A percentile compares a stretch with the other conserved stretches of the same genome.
Conservation (phyloP, 2,113 vertebrate species). For the Austrofundulus limnaeus region DNA sequence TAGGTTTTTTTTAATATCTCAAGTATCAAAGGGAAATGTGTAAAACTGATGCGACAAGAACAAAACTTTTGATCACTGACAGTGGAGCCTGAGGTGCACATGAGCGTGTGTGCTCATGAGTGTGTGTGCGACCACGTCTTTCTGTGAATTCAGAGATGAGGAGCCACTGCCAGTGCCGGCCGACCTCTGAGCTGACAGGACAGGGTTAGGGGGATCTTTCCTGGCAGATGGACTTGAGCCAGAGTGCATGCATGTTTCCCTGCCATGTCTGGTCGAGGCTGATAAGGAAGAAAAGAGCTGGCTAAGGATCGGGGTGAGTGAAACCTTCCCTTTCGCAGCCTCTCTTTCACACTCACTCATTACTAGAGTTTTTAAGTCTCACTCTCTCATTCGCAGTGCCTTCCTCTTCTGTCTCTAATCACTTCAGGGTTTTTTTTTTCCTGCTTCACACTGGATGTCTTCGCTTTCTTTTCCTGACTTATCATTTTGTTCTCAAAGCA, state of each 20-base stretch:
- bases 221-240: constrained; percentile 42
- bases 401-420: constrained; percentile 28
- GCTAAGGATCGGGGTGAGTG: constrained; percentile 52
- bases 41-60: constrained; percentile 9
- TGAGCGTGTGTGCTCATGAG: neutral
- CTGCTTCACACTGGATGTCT: constrained; percentile 25
- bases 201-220: constrained; percentile 50
- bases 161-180: constrained; percentile 31
- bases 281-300: constrained; percentile 71
- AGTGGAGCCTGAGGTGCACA: neutral
- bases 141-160: constrained; percentile 34
- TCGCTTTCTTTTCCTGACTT: constrained; percentile 15
- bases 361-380: constrained; percentile 36
- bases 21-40: neutral
- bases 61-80: constrained; percentile 1
- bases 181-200: constrained; percentile 57
- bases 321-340: constrained; percentile 37
- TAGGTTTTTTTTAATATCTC: neutral
- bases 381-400: constrained; percentile 12
- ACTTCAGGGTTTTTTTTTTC: constrained; percentile 23
- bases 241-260: constrained; percentile 44
- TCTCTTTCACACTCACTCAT: constrained; percentile 42
- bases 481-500: constrained; percentile 30
- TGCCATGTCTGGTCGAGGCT: constrained; percentile 59
- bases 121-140: constrained; percentile 4